Base-by-base conservation (phyloP, 2,797 vertebrate genomes). In the Takifugu ocellatus region DNA sequence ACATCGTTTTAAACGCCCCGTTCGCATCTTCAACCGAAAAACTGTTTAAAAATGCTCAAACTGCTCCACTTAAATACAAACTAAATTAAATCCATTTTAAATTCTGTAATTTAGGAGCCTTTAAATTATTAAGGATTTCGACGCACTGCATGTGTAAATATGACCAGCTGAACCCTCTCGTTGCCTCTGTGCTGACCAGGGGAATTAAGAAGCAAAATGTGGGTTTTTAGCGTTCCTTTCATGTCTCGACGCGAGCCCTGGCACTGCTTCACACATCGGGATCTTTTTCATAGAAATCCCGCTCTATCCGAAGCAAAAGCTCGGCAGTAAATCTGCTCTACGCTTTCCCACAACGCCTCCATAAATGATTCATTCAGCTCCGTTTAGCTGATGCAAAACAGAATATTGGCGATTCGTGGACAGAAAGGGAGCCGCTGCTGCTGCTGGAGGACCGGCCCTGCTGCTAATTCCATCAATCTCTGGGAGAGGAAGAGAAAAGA, bases 381-480 rank as follows among this genome's bases (percentile, higher is more conserved):
- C 83, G 86, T 90, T 90, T 88, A 90, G 87, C 83, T 88, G 85
- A 90, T 90, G 88, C 87, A 89, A 90, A 91, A 91, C 89, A 91
- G 87, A 90, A 84, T 67, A 82, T 81, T 88, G 81, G 85, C 77
- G 80, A 88, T 76, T 78, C 84, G 85, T 82, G 79, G 79, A 85
- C 63, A 60, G 73, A 84, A 71, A 62, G 10, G 49, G 21, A 21
- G 21, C 21, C 0, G 47, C 21, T 51, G 76, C 79, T 83, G 79
- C 44, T 21, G 44, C 16, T 66, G 74, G 70, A 75, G 76, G 77
- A 80, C 78, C 75, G 77, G 79, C 70, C 68, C 74, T 54, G 71
- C 75, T 69, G 78, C 75, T 82, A 61, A 81, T 84, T 84, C 86
- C 84, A 87, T 87, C 84, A 87, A 84, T 84, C 70, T 72, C 61